Conservation (phyloP, 2,113 vertebrate genomes). For the Rhagologus leucostigma region DNA sequence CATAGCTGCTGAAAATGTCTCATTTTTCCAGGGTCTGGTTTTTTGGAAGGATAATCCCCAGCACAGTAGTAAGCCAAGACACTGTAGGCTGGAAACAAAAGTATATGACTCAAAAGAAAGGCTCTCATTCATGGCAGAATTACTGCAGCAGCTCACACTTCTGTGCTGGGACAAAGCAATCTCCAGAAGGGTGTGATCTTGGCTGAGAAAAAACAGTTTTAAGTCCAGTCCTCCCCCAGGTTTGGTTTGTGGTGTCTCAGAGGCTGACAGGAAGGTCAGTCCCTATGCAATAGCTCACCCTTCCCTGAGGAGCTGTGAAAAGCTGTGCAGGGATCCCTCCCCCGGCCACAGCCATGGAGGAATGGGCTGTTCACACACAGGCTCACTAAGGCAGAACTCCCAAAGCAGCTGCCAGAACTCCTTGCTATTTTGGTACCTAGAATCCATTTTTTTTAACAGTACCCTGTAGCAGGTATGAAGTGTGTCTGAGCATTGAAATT, state of each 20-base stretch:
- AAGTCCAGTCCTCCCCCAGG: background rate
- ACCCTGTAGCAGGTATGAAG: background rate
- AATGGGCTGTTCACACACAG: background rate
- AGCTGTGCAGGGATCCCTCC: background rate
- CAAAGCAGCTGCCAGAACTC: background rate
- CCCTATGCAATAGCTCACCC: background rate
- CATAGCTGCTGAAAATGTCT: slow-evolving; percentile 18
- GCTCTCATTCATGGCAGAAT: slow-evolving; percentile 49
- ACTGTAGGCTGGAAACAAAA: slow-evolving; percentile 40
- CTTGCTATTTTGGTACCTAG: background rate
- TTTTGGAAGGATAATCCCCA: slow-evolving; percentile 45
- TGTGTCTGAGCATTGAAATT: background rate
- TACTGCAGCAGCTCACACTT: slow-evolving; percentile 47
- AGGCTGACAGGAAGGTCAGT: background rate
- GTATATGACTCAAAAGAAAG: slow-evolving; percentile 51
- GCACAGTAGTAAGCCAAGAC: slow-evolving; percentile 39
- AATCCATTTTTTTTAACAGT: background rate
- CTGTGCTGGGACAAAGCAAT: slow-evolving; percentile 25
- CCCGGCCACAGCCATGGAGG: background rate
- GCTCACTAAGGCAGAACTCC: background rate
- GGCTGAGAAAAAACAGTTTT: slow-evolving; percentile 3
- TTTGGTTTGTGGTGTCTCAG: background rate
- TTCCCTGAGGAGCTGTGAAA: background rate
- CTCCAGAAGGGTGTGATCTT: slow-evolving; percentile 46
- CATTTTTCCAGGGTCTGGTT: slow-evolving; percentile 25